Evolutionary conservation across 37 sponge, comb jelly and placozoan species (phyloP).

Genomic region (Aphrocallistes beatrix): DNA sequence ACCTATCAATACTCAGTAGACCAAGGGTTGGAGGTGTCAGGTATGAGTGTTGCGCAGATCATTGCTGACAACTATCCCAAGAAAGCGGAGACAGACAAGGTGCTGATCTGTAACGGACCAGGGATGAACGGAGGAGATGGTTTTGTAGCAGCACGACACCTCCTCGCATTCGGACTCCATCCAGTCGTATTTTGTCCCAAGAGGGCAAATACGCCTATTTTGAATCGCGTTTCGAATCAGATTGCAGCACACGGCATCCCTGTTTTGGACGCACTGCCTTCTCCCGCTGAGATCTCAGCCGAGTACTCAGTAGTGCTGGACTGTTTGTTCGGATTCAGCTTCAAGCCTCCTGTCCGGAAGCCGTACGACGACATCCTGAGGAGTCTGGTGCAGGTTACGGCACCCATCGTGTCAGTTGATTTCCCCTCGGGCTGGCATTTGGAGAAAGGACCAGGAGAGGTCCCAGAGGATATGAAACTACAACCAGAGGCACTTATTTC

Average conservation of each 20-base stretch:
- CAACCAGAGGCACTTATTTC: conserved; percentile 80
- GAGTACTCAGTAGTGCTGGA: conserved; percentile 64
- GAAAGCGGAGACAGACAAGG: conserved; percentile 19
- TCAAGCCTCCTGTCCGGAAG: conserved; percentile 49
- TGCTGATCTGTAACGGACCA: conserved; percentile 80
- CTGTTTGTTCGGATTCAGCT: conserved; percentile 92
- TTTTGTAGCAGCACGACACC: conserved; percentile 85
- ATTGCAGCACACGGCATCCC: conserved; percentile 49
- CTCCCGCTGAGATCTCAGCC: conserved; percentile 31
- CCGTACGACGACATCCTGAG: conserved; percentile 71
- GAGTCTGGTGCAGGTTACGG: conserved; percentile 28
- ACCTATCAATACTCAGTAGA: conserved; percentile 82
- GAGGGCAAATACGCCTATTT: conserved; percentile 52
- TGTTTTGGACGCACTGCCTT: conserved; percentile 43
- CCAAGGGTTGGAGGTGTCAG: conserved; percentile 89
- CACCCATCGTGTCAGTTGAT: conserved; percentile 77
- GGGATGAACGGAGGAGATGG: conserved; percentile 98
- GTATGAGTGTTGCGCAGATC: conserved; percentile 56
- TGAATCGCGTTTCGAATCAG: conserved; percentile 45
- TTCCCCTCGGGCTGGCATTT: conserved; percentile 97
- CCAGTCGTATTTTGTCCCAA: conserved; percentile 73
- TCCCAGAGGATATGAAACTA: conserved; percentile 24
- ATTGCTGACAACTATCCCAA: conserved; percentile 50
- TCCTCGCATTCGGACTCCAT: conserved; percentile 53
- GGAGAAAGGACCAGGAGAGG: conserved; percentile 62